Percentiles rank a stretch among this genome's conserved stretches.
phyloP scores from a whole-genome alignment of 2,888 invertebrate genomes.

The Panorpa germanica region DNA sequence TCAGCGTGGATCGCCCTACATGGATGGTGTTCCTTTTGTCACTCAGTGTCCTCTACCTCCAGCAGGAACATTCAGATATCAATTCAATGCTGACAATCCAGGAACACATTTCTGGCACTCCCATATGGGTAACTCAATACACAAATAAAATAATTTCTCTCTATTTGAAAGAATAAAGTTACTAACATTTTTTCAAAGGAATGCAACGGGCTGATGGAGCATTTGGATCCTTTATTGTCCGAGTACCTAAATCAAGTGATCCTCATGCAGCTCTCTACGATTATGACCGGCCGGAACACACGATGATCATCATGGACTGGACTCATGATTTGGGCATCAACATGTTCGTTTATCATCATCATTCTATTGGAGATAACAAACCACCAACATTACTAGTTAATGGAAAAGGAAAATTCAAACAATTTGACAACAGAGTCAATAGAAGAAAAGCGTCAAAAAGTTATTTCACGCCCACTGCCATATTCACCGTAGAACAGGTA shows the following conservation, averaged over 20 bases:
- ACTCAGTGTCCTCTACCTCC: constrained; percentile 72
- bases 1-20: constrained; percentile 57
- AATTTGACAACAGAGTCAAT: constrained; percentile 21
- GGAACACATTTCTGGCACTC: constrained; percentile 82
- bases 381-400: constrained; percentile 67
- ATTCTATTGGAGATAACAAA: constrained; percentile 64
- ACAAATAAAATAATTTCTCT: constrained; percentile 7
- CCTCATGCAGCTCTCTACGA: constrained; percentile 53
- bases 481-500: constrained; percentile 48
- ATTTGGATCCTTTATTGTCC: constrained; percentile 59
- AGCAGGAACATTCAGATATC: constrained; percentile 54
- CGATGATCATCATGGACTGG: constrained; percentile 69
- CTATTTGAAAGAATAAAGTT: no score
- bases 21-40: constrained; percentile 77
- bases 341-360: constrained; percentile 72
- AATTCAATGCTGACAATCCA: constrained; percentile 47
- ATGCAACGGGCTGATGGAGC: constrained; percentile 77
- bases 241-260: constrained; percentile 41
- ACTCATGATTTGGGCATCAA: constrained; percentile 47
- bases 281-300: constrained; percentile 56
- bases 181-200: constrained; percentile 33
- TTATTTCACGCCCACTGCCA: constrained; percentile 35
- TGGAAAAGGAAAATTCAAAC: constrained; percentile 47
- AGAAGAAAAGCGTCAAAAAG: constrained; percentile 18
- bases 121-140: constrained; percentile 32